Evolutionary conservation across 2,797 vertebrate species (phyloP).

Genomic region (Stomatorhinus walkeri): DNA sequence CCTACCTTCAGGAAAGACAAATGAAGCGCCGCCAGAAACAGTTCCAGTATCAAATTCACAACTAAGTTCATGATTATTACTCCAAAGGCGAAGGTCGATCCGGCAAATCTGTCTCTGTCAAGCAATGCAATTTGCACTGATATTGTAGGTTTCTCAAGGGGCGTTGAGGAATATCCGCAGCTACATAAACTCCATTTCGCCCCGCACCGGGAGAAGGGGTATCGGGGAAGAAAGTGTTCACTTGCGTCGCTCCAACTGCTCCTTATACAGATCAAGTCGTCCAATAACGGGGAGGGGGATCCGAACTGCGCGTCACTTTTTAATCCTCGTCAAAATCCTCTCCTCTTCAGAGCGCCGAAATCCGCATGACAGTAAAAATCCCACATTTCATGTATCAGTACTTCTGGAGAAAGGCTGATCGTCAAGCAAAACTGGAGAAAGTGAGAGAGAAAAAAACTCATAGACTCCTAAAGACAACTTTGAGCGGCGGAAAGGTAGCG

Average conservation of each 20-base stretch:
- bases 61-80: conserved; percentile 87
- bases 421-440: not conserved
- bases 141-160: conserved; percentile 24
- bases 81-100: conserved; percentile 39
- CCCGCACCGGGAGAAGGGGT: conserved; percentile 24
- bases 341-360: conserved; percentile 24
- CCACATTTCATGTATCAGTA: conserved; percentile 21
- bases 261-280: conserved; percentile 16
- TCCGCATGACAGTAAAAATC: conserved; percentile 37
- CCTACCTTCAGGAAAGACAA: conserved; percentile 77
- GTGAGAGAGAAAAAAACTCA: conserved; percentile 9
- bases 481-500: conserved; percentile 24
- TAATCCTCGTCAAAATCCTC: conserved; percentile 39
- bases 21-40: conserved; percentile 72
- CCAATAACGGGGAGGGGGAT: conserved; percentile 30
- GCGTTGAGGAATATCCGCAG: conserved; percentile 40
- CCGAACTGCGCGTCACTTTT: conserved; percentile 30
- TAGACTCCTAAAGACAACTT: conserved; percentile 40
- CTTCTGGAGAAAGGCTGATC: conserved; percentile 12
- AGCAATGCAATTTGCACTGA: conserved; percentile 12
- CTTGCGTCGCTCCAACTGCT: conserved; percentile 17
- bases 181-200: conserved; percentile 49
- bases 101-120: conserved; percentile 33
- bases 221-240: conserved; percentile 38
- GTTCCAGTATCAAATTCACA: conserved; percentile 68